Base-by-base conservation (phyloP, 2,888 invertebrate genomes). In the Dimorphilus gyrociliatus region DNA sequence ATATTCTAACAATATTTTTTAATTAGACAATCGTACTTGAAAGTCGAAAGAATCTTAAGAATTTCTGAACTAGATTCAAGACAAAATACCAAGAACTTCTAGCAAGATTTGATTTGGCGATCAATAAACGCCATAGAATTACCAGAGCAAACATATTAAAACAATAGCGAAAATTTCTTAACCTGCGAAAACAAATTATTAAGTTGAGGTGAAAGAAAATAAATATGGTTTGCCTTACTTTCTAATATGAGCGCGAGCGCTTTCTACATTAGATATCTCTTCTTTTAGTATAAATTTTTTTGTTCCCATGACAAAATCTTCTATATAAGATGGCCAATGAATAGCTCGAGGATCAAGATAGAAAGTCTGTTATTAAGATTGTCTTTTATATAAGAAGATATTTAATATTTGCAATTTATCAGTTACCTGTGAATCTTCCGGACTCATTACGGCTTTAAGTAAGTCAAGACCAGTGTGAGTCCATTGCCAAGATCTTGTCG, bases 401-500 rank as follows among this genome's bases (percentile, higher is more conserved):
- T n/a, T n/a, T n/a, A n/a, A n/a, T n/a, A n/a, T n/a, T n/a, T n/a
- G n/a, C n/a, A n/a, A n/a, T n/a, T n/a, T n/a, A n/a, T n/a, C n/a
- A n/a, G n/a, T n/a, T n/a, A n/a, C n/a, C n/a, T n/a, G n/a, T n/a
- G n/a, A n/a, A 34, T 60, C 60, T 18, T 48, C 51, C 3, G 50
- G 42, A 14, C 45, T 42, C 34, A 60, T 39, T 23, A 48, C 44
- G 23, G 42, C 42, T 12, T 44, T 42, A 16, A 61, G 37, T 39
- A 49, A 39, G 33, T 58, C 55, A n/a, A 47, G 40, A 37, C 61
- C 59, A 33, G 41, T 46, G 40, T 53, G 53, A 1, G 76, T 74
- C 67, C 88, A 88, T 48, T 77, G 73, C 88, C 88, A 88, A 53
- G 86, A 79, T 49, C 82, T 76, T 32, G 78, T 80, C 37, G 84